Base-by-base conservation (phyloP, 2,888 invertebrate species). In the Chloromyia formosa region DNA sequence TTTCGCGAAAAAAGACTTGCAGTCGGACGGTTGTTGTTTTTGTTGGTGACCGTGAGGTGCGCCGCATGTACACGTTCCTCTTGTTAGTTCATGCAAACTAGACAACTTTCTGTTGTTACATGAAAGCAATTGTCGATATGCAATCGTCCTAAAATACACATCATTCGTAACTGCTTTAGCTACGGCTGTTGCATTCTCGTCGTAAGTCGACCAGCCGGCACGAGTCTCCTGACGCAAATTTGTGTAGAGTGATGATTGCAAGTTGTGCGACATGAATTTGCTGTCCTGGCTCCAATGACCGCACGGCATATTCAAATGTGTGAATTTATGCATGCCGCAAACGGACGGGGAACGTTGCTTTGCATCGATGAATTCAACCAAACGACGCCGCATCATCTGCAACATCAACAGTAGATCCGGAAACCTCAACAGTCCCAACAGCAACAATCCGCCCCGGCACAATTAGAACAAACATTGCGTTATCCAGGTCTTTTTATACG, bases 261-360 rank as follows among this genome's bases (percentile, higher is more conserved):
- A 87, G 79, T 91, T 89, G 78, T 90, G 90, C 45, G 92, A 90
- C 74, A 91, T 86, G 81, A 91, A 92, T 83, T 92, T 93, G 69
- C 88, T 87, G 72, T 89, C 89, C 82, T 90, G 90, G 3, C 89
- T 88, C 89, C 90, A 90, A 77, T 91, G 90, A 0, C 92, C 91
- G 1, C 92, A 92, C 0, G 92, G 92, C 92, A 92, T 92, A 79
- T 90, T 90, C n/a, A 91, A 84, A 80, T 92, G 91, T n/a, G 89
- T 89, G 76, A 84, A 86, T 74, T 83, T 82, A 77, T 88, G 85
- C 77, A 87, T 87, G 0, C 89, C 88, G 77, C 87, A 78, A 89
- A 91, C 0, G 92, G 93, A 76, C 88, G 88, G 0, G 93, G 93
- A 0, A 93, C 93, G 83, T 91, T 92, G 76, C 89, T 91, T 82